Evolutionary conservation across 2,888 invertebrate genomes (phyloP), one percentile per base, ranked within the genome.

Genomic region (Scaptomyza polygonia): DNA sequence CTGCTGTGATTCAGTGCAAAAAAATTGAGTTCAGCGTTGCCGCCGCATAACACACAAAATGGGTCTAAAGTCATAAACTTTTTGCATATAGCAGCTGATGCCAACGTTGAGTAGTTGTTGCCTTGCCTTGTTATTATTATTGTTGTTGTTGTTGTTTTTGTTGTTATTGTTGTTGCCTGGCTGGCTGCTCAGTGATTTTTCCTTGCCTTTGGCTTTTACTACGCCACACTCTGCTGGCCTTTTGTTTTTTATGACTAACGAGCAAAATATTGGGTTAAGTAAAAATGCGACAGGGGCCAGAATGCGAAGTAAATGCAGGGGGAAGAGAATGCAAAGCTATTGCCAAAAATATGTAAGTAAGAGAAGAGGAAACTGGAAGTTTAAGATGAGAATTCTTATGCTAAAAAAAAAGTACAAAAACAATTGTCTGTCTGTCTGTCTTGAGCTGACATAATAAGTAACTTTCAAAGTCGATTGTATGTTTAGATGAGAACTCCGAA

Each of bases 51-150:
- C 69, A 80, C 76, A 83, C 84, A 84, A 88, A 88, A 88, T 88
- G 84, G 84, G 88, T 88, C 88, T 88, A 88, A 88, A 88, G 84
- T 86, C 88, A 84, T 84, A 84, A 84, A 86, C 84, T 88, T 83
- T 86, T 84, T 68, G 67, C 88, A 77, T 83, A 85, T 51, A 75
- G 75, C 81, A 82, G 85, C 87, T 82, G 81, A 82, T 82, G 87
- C 81, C 82, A 84, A 64, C 64, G 74, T 71, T 55, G 77, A 76
- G 67, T 69, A 64, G 72, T 67, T 55, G 57, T 25, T 52, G 34
- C 34, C 14, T 11, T 45, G 58, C 64, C 55, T 53, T 74, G 49
- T 54, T 52, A 52, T 16, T 52, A 11, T 51, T 68, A 51, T 48
- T 77, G 55, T 56, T 56, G 53, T 16, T 52, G 29, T 5, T 43